These are phyloP conservation scores for Pachyrhynchus sulphureomaculatus DNA, from an alignment of 1,140 invertebrate species.

Conservation along the genomic window DNA sequence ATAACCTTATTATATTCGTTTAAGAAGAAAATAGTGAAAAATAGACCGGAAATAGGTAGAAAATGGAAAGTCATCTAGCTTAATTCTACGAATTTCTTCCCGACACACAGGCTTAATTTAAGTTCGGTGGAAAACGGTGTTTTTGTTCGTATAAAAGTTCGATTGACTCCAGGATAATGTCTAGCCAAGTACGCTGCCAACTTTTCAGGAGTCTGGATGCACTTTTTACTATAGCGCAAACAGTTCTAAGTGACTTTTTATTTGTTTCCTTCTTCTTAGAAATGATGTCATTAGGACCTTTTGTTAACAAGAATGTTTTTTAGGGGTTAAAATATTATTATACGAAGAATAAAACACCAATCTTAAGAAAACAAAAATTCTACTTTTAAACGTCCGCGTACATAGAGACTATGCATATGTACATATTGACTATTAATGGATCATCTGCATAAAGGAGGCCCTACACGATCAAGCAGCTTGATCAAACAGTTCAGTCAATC, in stretches of 20 bases:
- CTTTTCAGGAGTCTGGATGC: constrained; percentile 4
- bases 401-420: too few species aligned
- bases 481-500: too few species aligned
- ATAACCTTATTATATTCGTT: constrained; percentile 17
- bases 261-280: neutral
- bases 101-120: constrained; percentile 16
- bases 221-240: constrained; percentile 11
- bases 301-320: too few species aligned
- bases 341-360: too few species aligned
- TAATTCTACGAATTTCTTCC: constrained; percentile 21
- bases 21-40: neutral
- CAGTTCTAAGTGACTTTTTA: constrained; percentile 8
- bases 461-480: too few species aligned
- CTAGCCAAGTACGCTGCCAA: constrained; percentile 15
- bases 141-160: constrained; percentile 27
- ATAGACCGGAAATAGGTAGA: constrained; percentile 9
- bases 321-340: too few species aligned
- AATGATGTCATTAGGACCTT: too few species aligned
- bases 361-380: too few species aligned
- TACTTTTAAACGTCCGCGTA: too few species aligned
- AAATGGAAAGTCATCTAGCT: constrained; percentile 25
- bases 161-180: constrained; percentile 24
- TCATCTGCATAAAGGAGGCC: too few species aligned
- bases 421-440: too few species aligned
- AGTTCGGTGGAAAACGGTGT: constrained; percentile 13